Conservation (phyloP, 1,140 invertebrate genomes). For the Drosophila nigromelanica region DNA sequence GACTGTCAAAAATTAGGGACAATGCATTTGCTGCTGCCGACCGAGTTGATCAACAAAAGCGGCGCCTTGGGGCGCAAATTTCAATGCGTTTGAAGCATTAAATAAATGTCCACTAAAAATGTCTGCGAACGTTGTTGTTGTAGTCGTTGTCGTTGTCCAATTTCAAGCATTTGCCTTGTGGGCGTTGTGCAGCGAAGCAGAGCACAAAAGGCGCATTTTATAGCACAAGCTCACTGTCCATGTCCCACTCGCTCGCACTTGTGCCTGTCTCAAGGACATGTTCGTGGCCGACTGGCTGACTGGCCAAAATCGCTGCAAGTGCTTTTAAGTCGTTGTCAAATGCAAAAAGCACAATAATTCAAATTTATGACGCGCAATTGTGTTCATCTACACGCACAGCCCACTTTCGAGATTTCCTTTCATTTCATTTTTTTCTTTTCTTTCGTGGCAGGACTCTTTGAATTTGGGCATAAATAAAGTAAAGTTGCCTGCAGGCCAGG, state of each 20-base stretch:
- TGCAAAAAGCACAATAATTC: slow-evolving; percentile 81
- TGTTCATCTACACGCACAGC: slow-evolving; percentile 70
- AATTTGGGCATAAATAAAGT: slow-evolving; percentile 68
- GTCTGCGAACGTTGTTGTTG: slow-evolving; percentile 43
- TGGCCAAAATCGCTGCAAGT: slow-evolving; percentile 79
- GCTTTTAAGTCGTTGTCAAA: slow-evolving; percentile 81
- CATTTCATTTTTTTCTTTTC: not conserved
- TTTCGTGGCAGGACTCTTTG: slow-evolving; percentile 20
- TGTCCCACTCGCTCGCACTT: slow-evolving; percentile 12
- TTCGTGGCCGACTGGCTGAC: slow-evolving; percentile 61
- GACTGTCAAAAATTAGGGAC: slow-evolving; percentile 1
- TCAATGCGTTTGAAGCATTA: slow-evolving; percentile 79
- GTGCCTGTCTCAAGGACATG: slow-evolving; percentile 72
- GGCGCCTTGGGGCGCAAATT: slow-evolving; percentile 62
- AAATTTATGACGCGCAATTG: slow-evolving; percentile 80
- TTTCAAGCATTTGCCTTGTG: slow-evolving; percentile 49
- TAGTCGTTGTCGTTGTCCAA: slow-evolving; percentile 25
- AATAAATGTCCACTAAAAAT: slow-evolving; percentile 81
- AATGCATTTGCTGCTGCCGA: slow-evolving; percentile 31
- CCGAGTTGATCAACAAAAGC: slow-evolving; percentile 73
- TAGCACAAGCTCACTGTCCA: slow-evolving; percentile 7
- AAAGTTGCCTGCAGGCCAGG: slow-evolving; percentile 67
- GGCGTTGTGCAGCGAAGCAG: slow-evolving; percentile 50
- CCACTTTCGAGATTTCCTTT: slow-evolving; percentile 52
- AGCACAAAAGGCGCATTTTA: slow-evolving; percentile 59